Base-by-base conservation (phyloP, 2,797 vertebrate genomes). In the Karalla daura region DNA sequence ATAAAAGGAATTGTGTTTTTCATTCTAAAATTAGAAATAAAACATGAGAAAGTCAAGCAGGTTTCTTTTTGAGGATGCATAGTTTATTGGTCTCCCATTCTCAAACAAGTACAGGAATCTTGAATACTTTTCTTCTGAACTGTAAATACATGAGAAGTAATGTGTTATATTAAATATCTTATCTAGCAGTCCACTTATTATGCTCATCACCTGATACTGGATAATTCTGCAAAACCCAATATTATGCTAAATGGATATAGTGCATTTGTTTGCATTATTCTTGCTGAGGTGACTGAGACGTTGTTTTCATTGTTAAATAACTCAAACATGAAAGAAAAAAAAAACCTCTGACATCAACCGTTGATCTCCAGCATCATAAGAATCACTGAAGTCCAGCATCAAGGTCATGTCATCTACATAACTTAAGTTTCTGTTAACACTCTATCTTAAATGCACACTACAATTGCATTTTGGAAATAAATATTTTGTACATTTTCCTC, bases 351-450 rank as follows among this genome's bases (percentile, higher is more conserved):
- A 53, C 3, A 23, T 27, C 5, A 50, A 55, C 52, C 2, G 47
- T 39, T 53, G 8, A 5, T 60, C 14, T 44, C 7, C n/a, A 49
- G 7, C n/a, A n/a, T n/a, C n/a, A n/a, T n/a, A n/a, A n/a, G n/a
- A 50, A 55, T 55, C 2, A 52, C 33, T 53, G 8, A 5, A 55
- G 11, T 44, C 7, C n/a, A 49, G 7, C 4, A 69, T 72, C 28
- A 66, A 45, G 8, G 49, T 58, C 17, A 64, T 49, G 33, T 50
- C 14, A 37, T 2, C 3, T 39, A 9, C 12, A 43, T 18, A 61
- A 8, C 5, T 2, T 25, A 11, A 24, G 7, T 12, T 20, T 20
- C 14, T 71, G 30, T 47, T 5, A 7, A 33, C 35, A 18, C 11
- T 18, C 64, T 1, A 32, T 71, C 30, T 63, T 11, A 35, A 52